Evolutionary conservation across 2,888 invertebrate genomes (phyloP).

Genomic region (Artemia sinica): DNA sequence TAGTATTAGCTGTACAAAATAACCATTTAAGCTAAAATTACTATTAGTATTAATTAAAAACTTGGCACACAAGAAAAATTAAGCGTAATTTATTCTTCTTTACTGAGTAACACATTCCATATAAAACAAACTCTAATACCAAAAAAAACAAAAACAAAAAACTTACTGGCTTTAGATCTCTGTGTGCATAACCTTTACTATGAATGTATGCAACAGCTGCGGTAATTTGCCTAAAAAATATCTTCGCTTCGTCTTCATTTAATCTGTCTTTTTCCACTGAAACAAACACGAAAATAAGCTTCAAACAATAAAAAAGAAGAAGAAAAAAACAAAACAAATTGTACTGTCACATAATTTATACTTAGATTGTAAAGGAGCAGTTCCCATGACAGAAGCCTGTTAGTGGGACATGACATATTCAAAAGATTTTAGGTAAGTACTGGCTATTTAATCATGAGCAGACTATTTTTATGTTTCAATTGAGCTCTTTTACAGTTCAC

Average conservation of each 20-base stretch:
- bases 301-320: too few relatives aligned
- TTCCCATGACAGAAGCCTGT: neutral
- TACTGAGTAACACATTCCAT: too few relatives aligned
- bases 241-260: constrained; percentile 50
- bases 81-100: too few relatives aligned
- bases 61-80: too few relatives aligned
- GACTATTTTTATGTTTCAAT: too few relatives aligned
- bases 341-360: neutral
- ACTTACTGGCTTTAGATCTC: constrained; percentile 63
- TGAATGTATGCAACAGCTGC: constrained; percentile 61
- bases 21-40: too few relatives aligned
- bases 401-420: neutral
- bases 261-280: constrained; percentile 50
- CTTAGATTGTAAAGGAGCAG: neutral
- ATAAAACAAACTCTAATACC: too few relatives aligned
- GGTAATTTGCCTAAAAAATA: constrained; percentile 58
- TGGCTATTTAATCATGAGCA: too few relatives aligned
- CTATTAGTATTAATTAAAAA: too few relatives aligned
- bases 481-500: too few relatives aligned
- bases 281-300: constrained; percentile 19
- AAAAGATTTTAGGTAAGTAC: neutral
- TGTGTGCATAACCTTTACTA: constrained; percentile 52
- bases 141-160: too few relatives aligned
- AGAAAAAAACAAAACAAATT: neutral
- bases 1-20: too few relatives aligned